Base-by-base conservation (phyloP, 2,113 vertebrate genomes). In the Microtus richardsoni region DNA sequence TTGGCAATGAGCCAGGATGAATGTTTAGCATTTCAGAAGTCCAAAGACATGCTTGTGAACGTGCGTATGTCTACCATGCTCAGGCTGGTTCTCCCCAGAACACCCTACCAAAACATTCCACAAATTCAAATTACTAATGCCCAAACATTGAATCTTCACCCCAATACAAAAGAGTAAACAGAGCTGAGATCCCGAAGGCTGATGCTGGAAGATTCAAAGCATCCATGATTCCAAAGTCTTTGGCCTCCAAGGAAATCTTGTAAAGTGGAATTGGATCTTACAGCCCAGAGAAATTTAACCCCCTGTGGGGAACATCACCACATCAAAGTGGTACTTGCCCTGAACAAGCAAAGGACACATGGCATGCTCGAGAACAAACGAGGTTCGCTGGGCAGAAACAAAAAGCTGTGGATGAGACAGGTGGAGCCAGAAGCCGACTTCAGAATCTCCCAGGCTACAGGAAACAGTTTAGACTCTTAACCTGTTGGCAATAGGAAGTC, bases 391-490 rank as follows among this genome's bases (percentile, higher is more conserved):
- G 7, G 3, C 22, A 85, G 84, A 60, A 41, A 71, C 2, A 9
- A 49, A 58, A 77, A 21, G n/a, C 28, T 58, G 4, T 0, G 5
- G 19, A 0, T 22, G 26, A 54, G 30, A 11, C 41, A 19, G 41
- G 12, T 7, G 5, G 14, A 7, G 41, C 77, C 0, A 0, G 5
- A 14, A 44, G 82, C n/a, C 2, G 28, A 66, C 73, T 66, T 3
- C 2, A 0, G 2, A 79, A 66, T 14, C 87, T 68, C 41, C 33
- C 10, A 14, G 70, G 54, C 62, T 89, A 54, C 79, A 93, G 64
- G 75, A 95, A 83, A 96, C 60, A 95, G 89, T 91, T 89, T 92
- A 85, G 95, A 73, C 79, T 96, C 96, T 71, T 77, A 90, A 94
- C 71, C 90, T 93, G 49, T 77, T 85, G 79, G 90, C 71, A 71